A percentile compares a stretch with the other conserved stretches of the same genome.
phyloP scores from a whole-genome alignment of 2,888 invertebrate genomes.

The Synergus itoensis region DNA sequence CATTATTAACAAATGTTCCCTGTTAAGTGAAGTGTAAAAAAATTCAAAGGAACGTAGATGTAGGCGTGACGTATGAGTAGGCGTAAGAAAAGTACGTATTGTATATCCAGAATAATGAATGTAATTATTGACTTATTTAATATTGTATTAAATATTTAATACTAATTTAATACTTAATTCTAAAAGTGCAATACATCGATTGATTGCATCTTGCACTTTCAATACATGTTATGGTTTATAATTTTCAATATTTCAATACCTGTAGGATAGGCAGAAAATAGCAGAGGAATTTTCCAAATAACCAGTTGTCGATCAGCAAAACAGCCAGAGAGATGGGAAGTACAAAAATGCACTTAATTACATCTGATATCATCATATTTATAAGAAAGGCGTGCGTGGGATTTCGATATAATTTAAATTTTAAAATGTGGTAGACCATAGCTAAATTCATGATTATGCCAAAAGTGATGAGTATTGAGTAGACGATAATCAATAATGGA shows the following conservation, averaged over 20 bases:
- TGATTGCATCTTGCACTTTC: too few species aligned
- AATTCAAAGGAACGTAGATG: too few species aligned
- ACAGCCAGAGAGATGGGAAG: constrained; percentile 85
- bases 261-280: constrained; percentile 87
- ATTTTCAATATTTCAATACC: constrained; percentile 74
- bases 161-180: too few species aligned
- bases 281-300: constrained; percentile 86
- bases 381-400: constrained; percentile 84
- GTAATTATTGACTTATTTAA: too few species aligned
- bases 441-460: constrained; percentile 82
- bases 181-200: too few species aligned
- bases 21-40: too few species aligned
- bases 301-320: constrained; percentile 85
- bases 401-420: constrained; percentile 81
- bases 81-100: too few species aligned
- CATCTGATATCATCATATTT: constrained; percentile 84
- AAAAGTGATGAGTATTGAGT: constrained; percentile 80
- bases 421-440: constrained; percentile 80
- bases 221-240: too few species aligned
- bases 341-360: constrained; percentile 84
- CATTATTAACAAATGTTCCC: too few species aligned
- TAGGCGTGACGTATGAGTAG: too few species aligned
- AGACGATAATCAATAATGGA: constrained; percentile 83
- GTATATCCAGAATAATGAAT: too few species aligned
- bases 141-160: too few species aligned